These are phyloP conservation scores for Eristalis pertinax DNA, from an alignment of 2,888 invertebrate species.

Conservation along the genomic window DNA sequence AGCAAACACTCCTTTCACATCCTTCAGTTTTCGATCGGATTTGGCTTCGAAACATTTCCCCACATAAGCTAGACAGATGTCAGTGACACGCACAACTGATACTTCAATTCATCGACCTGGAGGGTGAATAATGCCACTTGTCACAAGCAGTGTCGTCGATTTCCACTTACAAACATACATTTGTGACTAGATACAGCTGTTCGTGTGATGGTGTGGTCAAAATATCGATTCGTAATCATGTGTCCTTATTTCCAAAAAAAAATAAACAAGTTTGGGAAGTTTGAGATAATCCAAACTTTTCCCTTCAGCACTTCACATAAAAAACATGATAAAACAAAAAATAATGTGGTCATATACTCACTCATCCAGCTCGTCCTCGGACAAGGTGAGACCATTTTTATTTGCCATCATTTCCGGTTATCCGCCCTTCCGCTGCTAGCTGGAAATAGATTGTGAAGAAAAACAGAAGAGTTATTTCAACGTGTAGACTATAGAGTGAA, in stretches of 20 bases:
- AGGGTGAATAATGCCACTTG: conserved; percentile 10
- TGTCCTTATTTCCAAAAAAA: not conserved
- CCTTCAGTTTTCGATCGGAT: not conserved
- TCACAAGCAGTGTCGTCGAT: conserved; percentile 22
- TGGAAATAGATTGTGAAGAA: conserved; percentile 35
- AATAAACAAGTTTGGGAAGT: too few species aligned
- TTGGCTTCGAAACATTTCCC: not conserved
- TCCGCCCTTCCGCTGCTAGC: conserved; percentile 12
- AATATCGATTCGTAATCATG: conserved; percentile 2
- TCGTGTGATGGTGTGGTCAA: not conserved
- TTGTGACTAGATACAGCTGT: not conserved
- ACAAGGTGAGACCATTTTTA: conserved; percentile 82
- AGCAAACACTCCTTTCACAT: not conserved
- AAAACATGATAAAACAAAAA: not conserved
- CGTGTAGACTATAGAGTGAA: not conserved
- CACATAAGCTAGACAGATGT: not conserved
- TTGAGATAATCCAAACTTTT: not conserved
- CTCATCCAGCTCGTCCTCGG: conserved; percentile 88
- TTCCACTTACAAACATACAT: not conserved
- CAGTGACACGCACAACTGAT: not conserved
- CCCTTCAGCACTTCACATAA: not conserved
- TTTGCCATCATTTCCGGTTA: conserved; percentile 42
- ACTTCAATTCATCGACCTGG: conserved; percentile 11
- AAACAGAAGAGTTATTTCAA: not conserved
- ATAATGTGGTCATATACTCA: conserved; percentile 82